Conservation (phyloP, 2,797 vertebrate genomes). For the Channa striata region DNA sequence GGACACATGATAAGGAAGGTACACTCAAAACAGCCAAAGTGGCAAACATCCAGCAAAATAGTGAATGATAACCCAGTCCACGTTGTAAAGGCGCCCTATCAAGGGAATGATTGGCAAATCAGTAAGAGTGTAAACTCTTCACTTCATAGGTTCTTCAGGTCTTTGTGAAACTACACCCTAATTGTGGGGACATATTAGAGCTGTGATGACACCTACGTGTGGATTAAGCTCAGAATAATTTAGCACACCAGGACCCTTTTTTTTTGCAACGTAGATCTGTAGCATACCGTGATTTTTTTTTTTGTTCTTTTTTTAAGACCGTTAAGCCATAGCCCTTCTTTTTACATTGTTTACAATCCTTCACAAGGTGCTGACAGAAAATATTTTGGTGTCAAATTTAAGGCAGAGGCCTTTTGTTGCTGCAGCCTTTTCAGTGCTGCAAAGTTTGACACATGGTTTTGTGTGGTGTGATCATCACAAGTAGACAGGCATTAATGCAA, state of each 20-base stretch:
- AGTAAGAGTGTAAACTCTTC: background rate
- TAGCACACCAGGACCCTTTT: slow-evolving; percentile 37
- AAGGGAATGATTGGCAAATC: background rate
- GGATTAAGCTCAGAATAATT: slow-evolving; percentile 25
- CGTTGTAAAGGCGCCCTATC: background rate
- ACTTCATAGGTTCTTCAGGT: slow-evolving; percentile 15
- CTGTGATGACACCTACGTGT: slow-evolving; percentile 24
- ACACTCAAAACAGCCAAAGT: slow-evolving; percentile 18
- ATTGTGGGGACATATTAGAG: slow-evolving; percentile 48
- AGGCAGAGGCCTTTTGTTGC: slow-evolving; percentile 8
- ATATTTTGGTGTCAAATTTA: slow-evolving; percentile 18
- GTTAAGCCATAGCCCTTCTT: slow-evolving; percentile 50
- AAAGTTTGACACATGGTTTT: slow-evolving; percentile 6
- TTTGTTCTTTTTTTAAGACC: slow-evolving; percentile 18
- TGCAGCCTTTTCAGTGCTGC: slow-evolving; percentile 25
- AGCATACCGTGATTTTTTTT: slow-evolving; percentile 36
- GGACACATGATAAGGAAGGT: background rate
- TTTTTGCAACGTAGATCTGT: slow-evolving; percentile 48
- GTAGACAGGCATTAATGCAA: slow-evolving; percentile 38
- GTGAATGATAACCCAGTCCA: background rate
- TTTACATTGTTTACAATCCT: slow-evolving; percentile 41
- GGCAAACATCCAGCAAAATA: background rate
- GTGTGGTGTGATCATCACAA: slow-evolving; percentile 29
- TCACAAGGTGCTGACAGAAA: slow-evolving; percentile 39
- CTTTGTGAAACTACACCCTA: slow-evolving; percentile 38